A percentile compares a stretch with the other conserved stretches of the same genome.
These are phyloP conservation scores for Dilophus febrilis DNA, from an alignment of 2,888 invertebrate species.

Conservation along the genomic window DNA sequence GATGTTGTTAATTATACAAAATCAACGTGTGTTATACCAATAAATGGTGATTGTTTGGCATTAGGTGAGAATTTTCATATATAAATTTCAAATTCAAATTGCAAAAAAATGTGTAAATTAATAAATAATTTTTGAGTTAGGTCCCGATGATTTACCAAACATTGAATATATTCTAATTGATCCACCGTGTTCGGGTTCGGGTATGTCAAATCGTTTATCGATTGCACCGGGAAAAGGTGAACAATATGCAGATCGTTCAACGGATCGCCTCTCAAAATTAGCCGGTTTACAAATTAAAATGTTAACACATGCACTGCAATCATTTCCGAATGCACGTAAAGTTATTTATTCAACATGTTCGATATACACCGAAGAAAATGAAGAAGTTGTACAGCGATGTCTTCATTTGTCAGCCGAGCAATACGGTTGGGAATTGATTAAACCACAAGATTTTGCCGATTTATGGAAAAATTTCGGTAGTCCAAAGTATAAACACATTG, in stretches of 20 bases:
- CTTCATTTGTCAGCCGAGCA: slow-evolving; percentile 32
- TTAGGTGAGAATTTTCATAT: slow-evolving; percentile 33
- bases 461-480: slow-evolving; percentile 55
- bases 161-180: slow-evolving; percentile 89
- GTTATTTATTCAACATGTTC: slow-evolving; percentile 97
- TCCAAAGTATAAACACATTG: slow-evolving; percentile 44
- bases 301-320: slow-evolving; percentile 66
- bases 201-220: slow-evolving; percentile 39
- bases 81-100: not conserved
- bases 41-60: slow-evolving; percentile 54
- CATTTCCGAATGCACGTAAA: slow-evolving; percentile 65
- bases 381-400: slow-evolving; percentile 46
- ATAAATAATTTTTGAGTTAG: no score
- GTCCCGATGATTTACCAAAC: slow-evolving; percentile 35
- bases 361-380: slow-evolving; percentile 77
- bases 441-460: slow-evolving; percentile 31
- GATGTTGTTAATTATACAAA: slow-evolving; percentile 46
- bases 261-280: slow-evolving; percentile 42
- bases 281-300: slow-evolving; percentile 69
- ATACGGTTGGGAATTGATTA: slow-evolving; percentile 14
- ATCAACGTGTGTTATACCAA: slow-evolving; percentile 42
- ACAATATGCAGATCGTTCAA: slow-evolving; percentile 5
- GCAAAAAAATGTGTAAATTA: no score
- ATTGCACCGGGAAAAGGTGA: no score
- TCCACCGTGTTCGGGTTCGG: slow-evolving; percentile 93